Evolutionary conservation across 1,140 invertebrate genomes (phyloP).

Genomic region (Trichonephila inaurata): DNA sequence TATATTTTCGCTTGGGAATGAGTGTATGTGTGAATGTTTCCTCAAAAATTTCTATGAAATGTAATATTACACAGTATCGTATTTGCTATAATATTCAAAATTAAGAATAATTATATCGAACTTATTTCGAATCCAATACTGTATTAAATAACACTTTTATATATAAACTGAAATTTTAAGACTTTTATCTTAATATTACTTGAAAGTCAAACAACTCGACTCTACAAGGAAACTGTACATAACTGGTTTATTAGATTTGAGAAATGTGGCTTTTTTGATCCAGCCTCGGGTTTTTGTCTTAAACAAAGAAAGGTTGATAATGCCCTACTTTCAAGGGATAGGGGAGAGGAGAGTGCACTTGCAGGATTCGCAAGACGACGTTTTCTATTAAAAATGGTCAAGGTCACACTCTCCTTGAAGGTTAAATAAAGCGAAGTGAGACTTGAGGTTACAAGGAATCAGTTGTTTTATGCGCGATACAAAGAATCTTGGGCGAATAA

Average conservation of each 20-base stretch:
- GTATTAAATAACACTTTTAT: too few species aligned
- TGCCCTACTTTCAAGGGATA: not conserved
- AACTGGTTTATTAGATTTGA: not conserved
- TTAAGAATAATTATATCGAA: too few species aligned
- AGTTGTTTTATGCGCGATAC: not conserved
- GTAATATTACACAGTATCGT: too few species aligned
- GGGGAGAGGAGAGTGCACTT: not conserved
- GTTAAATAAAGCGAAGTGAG: not conserved
- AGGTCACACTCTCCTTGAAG: not conserved
- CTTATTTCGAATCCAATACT: too few species aligned
- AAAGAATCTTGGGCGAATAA: not conserved
- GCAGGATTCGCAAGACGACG: not conserved
- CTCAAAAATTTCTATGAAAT: too few species aligned
- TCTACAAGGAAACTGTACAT: not conserved
- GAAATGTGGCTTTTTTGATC: constrained; percentile 3
- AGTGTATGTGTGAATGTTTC: too few species aligned
- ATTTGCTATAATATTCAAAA: too few species aligned
- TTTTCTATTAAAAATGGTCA: not conserved
- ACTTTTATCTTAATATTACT: not conserved
- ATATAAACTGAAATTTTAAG: too few species aligned
- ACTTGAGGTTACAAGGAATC: not conserved
- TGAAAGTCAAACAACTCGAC: not conserved
- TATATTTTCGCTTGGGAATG: too few species aligned
- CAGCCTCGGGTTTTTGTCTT: not conserved
- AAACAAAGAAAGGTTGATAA: constrained; percentile 11